Evolutionary conservation across 2,888 invertebrate species (phyloP).

Genomic region (Boloria selene): DNA sequence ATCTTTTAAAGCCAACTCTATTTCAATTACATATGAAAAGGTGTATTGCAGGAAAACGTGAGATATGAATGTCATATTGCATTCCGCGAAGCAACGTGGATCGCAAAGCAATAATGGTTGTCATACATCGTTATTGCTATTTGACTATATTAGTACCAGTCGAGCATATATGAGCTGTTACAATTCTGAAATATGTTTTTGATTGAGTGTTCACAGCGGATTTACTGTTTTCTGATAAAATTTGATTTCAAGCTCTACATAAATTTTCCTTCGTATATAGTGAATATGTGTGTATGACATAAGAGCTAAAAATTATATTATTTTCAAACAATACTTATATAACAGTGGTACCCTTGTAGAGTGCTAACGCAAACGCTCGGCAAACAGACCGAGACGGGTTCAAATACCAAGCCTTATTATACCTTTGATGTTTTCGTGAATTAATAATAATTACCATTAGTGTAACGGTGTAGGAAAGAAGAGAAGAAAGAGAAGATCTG

Average conservation of each 20-base stretch:
- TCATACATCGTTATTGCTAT: conserved; percentile 46
- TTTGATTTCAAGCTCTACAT: not conserved
- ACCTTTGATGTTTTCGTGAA: too few relatives aligned
- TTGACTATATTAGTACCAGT: conserved; percentile 26
- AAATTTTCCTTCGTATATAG: too few relatives aligned
- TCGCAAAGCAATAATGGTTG: conserved; percentile 62
- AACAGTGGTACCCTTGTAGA: too few relatives aligned
- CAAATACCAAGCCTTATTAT: too few relatives aligned
- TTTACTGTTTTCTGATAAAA: not conserved
- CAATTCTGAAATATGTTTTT: conserved; percentile 16
- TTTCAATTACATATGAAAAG: conserved; percentile 20
- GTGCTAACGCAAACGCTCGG: too few relatives aligned
- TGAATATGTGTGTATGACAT: too few relatives aligned
- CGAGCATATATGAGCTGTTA: conserved; percentile 14
- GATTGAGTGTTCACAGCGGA: conserved; percentile 7
- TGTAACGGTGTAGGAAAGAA: too few relatives aligned
- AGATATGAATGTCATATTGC: conserved; percentile 54
- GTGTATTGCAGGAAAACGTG: conserved; percentile 20
- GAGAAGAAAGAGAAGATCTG: too few relatives aligned
- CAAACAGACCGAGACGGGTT: too few relatives aligned
- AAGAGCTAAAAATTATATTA: too few relatives aligned
- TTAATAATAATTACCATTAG: too few relatives aligned
- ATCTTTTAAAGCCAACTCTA: not conserved
- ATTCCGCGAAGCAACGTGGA: conserved; percentile 53
- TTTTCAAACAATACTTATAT: too few relatives aligned